Evolutionary conservation across 2,888 invertebrate species (phyloP).

Genomic region (Nymphalis polychloros): DNA sequence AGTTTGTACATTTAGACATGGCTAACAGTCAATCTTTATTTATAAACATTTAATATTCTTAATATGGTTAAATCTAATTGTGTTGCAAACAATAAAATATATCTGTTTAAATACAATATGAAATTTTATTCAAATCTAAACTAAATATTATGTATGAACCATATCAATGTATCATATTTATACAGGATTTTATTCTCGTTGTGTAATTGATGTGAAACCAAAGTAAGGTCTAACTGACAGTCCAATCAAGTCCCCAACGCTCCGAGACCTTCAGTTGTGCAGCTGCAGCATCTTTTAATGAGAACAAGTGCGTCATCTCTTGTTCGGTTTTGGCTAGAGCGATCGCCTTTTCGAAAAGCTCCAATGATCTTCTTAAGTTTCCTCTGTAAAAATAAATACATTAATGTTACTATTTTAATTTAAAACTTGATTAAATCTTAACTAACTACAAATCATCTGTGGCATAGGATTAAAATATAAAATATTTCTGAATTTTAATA

Average conservation of each 20-base stretch:
- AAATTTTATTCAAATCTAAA: constrained; percentile 29
- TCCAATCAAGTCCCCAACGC: constrained; percentile 86
- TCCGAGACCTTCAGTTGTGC: constrained; percentile 92
- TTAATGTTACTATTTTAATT: background rate
- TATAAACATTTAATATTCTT: background rate
- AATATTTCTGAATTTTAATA: too few relatives aligned
- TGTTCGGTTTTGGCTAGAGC: constrained; percentile 91
- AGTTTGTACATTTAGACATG: background rate
- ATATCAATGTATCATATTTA: constrained; percentile 38
- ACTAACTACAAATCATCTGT: too few relatives aligned
- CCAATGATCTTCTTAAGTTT: constrained; percentile 90
- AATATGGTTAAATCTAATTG: background rate
- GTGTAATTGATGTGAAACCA: constrained; percentile 42
- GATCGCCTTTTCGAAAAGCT: constrained; percentile 94
- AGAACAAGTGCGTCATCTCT: constrained; percentile 95
- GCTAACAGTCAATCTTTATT: background rate
- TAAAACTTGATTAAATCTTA: background rate
- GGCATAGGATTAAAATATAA: too few relatives aligned
- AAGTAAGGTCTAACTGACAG: constrained; percentile 68
- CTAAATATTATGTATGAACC: constrained; percentile 26
- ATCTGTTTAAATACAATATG: constrained; percentile 2
- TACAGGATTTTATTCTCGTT: constrained; percentile 63
- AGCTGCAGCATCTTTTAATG: constrained; percentile 93
- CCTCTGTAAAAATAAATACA: constrained; percentile 83
- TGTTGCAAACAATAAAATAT: background rate